phyloP scores from a whole-genome alignment of 2,888 invertebrate genomes.

The Diarsia rubi region DNA sequence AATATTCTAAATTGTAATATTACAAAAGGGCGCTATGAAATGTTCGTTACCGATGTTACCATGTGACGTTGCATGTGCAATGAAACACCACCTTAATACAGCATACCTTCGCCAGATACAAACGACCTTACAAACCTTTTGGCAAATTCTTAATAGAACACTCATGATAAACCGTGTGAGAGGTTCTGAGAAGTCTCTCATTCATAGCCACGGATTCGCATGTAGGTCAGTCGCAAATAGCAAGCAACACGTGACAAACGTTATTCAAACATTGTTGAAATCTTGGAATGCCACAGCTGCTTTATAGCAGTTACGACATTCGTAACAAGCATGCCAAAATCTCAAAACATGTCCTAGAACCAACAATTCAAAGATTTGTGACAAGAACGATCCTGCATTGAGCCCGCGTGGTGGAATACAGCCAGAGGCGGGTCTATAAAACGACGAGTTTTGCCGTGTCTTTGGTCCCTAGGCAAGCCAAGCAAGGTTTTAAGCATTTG shows the following conservation, averaged over 20 bases:
- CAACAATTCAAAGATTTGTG: neutral
- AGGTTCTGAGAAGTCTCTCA: slow-evolving; percentile 68
- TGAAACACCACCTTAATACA: slow-evolving; percentile 19
- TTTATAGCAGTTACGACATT: slow-evolving; percentile 35
- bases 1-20: neutral
- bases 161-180: slow-evolving; percentile 36
- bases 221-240: slow-evolving; percentile 68
- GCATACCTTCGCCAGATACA: slow-evolving; percentile 31
- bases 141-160: slow-evolving; percentile 50
- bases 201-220: slow-evolving; percentile 66
- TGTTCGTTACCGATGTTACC: neutral
- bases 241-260: slow-evolving; percentile 43
- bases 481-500: no score
- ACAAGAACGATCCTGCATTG: neutral
- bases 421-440: neutral
- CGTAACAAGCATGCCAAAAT: slow-evolving; percentile 17
- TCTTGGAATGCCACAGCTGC: slow-evolving; percentile 41
- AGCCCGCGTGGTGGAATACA: neutral
- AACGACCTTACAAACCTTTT: slow-evolving; percentile 38
- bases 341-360: neutral
- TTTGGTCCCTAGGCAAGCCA: no score
- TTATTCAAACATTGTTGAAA: slow-evolving; percentile 49
- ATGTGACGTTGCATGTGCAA: neutral
- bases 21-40: neutral
- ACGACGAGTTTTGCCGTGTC: neutral